Evolutionary conservation across 2,113 vertebrate species (phyloP), one percentile per base, ranked within the genome.

Genomic region (Natator depressus): DNA sequence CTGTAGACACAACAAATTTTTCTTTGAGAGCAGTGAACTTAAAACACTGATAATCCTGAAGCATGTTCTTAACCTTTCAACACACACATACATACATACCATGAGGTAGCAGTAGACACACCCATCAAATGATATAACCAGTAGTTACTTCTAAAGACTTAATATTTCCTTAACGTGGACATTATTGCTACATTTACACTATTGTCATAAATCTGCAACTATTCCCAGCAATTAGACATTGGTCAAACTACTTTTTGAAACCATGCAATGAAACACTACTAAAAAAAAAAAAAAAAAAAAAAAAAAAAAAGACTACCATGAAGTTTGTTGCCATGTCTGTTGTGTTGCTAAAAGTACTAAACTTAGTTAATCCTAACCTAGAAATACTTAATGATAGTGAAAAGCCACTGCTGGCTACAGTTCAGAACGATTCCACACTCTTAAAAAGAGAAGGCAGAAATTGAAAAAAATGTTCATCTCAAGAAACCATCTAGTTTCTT

Each of bases 31-130:
- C 42, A 0, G 38, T 0, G 31, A 10, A 11, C 27, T 47, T 47
- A 20, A 29, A 31, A 1, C 47, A 1, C 0, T 1, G 1, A 1
- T 5, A 3, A 47, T 27, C 8, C 6, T 0, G 24, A 31, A 8
- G 31, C 10, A 46, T 29, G 0, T 16, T 47, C n/a, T 0, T 10
- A 38, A 38, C 13, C 13, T 2, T 3, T 11, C 59, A 24, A 57
- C 1, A n/a, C 59, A 62, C 29, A 62, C 27, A 54, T 14, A 62
- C 27, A 54, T 14, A 38, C 31, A 69, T 35, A 35, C 35, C 29
- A 65, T 35, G 31, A 69, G 62, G 16, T 69, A n/a, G 14, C 62
- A 65, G 62, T 69, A 69, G 16, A 35, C 4, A n/a, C 62, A 69
- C 62, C 16, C 62, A 69, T 69, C 31, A 69, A 35, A 69, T 8